Evolutionary conservation across 2,888 invertebrate species (phyloP).

Genomic region (Tetranychus piercei): DNA sequence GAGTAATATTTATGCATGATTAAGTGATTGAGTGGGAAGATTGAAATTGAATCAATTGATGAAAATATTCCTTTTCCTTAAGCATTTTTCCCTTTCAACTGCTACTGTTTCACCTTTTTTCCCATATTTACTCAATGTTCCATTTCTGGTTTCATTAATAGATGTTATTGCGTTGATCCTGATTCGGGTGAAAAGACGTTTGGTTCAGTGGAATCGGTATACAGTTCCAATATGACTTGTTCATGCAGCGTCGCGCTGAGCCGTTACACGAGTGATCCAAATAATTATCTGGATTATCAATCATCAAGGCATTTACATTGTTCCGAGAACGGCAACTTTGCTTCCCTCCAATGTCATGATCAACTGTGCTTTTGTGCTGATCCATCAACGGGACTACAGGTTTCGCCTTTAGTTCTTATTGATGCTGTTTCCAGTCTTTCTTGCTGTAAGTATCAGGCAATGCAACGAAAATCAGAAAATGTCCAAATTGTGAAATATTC

Average conservation of each 20-base stretch:
- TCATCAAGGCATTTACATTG: background rate
- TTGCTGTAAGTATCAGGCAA: background rate
- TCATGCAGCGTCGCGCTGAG: background rate
- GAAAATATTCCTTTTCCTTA: too few relatives aligned
- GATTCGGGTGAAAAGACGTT: background rate
- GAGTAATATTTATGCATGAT: too few relatives aligned
- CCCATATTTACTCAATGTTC: background rate
- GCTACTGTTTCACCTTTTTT: too few relatives aligned
- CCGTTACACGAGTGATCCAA: background rate
- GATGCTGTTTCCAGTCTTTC: background rate
- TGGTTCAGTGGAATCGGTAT: background rate
- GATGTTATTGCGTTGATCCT: background rate
- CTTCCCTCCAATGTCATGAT: background rate
- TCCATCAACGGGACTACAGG: background rate
- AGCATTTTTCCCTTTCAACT: too few relatives aligned
- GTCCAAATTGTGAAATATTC: too few relatives aligned
- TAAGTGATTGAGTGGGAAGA: too few relatives aligned
- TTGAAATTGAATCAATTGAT: too few relatives aligned
- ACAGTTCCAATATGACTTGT: background rate
- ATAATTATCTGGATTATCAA: background rate
- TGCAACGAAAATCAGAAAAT: too few relatives aligned
- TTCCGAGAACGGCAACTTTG: background rate
- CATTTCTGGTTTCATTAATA: background rate
- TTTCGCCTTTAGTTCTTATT: background rate
- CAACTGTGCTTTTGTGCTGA: background rate